These are phyloP conservation scores for Contarinia nasturtii DNA, from an alignment of 1,140 invertebrate genomes.

Conservation along the genomic window DNA sequence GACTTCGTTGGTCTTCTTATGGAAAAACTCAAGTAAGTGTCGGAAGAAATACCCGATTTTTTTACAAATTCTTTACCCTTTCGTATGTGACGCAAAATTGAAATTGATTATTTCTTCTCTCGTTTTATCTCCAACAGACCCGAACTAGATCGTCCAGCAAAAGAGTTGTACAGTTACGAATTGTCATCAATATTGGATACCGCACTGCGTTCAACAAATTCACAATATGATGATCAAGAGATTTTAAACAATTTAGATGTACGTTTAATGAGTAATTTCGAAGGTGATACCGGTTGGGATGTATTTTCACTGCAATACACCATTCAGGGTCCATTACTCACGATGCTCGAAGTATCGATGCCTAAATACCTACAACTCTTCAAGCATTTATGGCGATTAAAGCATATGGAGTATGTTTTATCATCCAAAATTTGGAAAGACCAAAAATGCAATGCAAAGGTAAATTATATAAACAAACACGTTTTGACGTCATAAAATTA, in stretches of 20 bases:
- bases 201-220: slow-evolving; percentile 83
- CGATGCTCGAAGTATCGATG: slow-evolving; percentile 71
- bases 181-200: slow-evolving; percentile 76
- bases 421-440: slow-evolving; percentile 66
- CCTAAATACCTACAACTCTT: slow-evolving; percentile 78
- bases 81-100: slow-evolving; percentile 2
- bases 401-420: slow-evolving; percentile 82
- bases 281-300: slow-evolving; percentile 86
- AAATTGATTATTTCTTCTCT: too few relatives aligned
- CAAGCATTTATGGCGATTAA: slow-evolving; percentile 83
- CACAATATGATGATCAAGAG: slow-evolving; percentile 82
- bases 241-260: slow-evolving; percentile 76
- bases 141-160: slow-evolving; percentile 78
- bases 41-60: too few relatives aligned
- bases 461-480: slow-evolving; percentile 10
- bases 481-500: background rate
- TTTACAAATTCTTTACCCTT: slow-evolving; percentile 2
- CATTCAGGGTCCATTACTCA: slow-evolving; percentile 81
- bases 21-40: slow-evolving; percentile 74
- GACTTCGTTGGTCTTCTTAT: slow-evolving; percentile 89
- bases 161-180: slow-evolving; percentile 70
- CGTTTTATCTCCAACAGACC: slow-evolving; percentile 32
- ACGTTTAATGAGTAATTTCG: slow-evolving; percentile 51
- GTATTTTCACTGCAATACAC: slow-evolving; percentile 88
- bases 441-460: slow-evolving; percentile 62